phyloP scores from a whole-genome alignment of 35 echinoderm and acorn worm species.

The Ophiothrix spiculata region DNA sequence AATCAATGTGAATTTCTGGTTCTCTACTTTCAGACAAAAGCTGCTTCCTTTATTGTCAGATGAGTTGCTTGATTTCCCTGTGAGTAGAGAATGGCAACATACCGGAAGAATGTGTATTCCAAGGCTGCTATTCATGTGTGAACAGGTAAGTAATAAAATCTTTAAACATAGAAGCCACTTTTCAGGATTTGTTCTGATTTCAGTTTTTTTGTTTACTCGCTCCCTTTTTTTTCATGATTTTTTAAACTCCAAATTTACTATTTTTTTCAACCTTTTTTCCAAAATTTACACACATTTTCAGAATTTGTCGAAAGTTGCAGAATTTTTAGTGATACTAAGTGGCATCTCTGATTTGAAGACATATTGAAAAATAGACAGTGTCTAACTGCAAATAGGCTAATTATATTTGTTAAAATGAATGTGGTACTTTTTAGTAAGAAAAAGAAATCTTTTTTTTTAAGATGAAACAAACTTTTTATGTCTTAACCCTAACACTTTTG shows the following conservation, averaged over 20 bases:
- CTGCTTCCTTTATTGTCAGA: conserved; percentile 44
- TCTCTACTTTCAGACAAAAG: conserved; percentile 58
- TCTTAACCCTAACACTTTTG: no score
- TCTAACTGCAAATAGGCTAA: not conserved
- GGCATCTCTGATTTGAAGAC: not conserved
- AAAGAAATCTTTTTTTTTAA: no score
- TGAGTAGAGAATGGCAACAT: conserved; percentile 73
- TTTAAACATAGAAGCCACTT: not conserved
- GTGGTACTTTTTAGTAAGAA: not conserved
- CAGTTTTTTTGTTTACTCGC: not conserved
- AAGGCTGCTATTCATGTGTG: conserved; percentile 82
- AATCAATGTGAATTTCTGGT: not conserved
- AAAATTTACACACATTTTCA: no score
- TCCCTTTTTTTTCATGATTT: not conserved
- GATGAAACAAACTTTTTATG: no score
- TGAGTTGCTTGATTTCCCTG: conserved; percentile 44
- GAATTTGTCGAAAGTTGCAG: not conserved
- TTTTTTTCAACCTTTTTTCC: no score
- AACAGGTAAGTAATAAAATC: conserved; percentile 42
- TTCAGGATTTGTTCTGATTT: no score
- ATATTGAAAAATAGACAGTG: not conserved
- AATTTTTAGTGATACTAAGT: no score
- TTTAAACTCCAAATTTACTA: no score
- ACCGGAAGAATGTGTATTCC: conserved; percentile 85
- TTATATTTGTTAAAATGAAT: no score